phyloP scores from a whole-genome alignment of 2,797 vertebrate species.

The Stomatorhinus walkeri region DNA sequence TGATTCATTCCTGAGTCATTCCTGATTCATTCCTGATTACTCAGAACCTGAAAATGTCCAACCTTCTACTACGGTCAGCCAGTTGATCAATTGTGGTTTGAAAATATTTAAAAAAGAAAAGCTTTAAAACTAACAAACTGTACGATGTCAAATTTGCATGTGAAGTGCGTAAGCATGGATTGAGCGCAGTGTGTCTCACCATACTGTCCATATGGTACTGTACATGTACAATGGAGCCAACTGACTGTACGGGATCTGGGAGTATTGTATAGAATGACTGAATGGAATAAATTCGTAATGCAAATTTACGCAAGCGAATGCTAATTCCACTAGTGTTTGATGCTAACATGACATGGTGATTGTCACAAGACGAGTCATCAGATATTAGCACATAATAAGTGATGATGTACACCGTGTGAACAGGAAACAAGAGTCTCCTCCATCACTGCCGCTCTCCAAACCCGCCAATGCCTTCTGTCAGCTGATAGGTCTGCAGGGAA shows the following conservation, averaged over 20 bases:
- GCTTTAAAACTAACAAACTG: neutral
- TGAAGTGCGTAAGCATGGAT: neutral
- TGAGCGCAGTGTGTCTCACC: neutral
- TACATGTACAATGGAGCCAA: neutral
- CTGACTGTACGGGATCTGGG: neutral
- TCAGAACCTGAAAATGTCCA: neutral
- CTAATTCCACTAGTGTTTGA: neutral
- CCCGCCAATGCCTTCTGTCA: neutral
- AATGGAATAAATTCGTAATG: neutral
- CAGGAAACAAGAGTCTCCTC: neutral
- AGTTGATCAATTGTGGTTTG: neutral
- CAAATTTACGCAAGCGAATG: neutral
- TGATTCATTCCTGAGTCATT: neutral
- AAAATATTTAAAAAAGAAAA: neutral
- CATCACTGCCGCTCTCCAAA: neutral
- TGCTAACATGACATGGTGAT: neutral
- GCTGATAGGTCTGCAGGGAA: neutral
- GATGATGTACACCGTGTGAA: neutral
- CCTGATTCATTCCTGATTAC: neutral
- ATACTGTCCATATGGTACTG: neutral
- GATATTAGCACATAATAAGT: neutral
- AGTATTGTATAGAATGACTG: neutral
- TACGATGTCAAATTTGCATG: neutral
- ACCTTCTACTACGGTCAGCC: neutral
- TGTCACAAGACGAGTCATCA: neutral